These are phyloP conservation scores for Hippasteria phrygiana DNA, from an alignment of 53 echinoderm and acorn worm species.

Conservation along the genomic window DNA sequence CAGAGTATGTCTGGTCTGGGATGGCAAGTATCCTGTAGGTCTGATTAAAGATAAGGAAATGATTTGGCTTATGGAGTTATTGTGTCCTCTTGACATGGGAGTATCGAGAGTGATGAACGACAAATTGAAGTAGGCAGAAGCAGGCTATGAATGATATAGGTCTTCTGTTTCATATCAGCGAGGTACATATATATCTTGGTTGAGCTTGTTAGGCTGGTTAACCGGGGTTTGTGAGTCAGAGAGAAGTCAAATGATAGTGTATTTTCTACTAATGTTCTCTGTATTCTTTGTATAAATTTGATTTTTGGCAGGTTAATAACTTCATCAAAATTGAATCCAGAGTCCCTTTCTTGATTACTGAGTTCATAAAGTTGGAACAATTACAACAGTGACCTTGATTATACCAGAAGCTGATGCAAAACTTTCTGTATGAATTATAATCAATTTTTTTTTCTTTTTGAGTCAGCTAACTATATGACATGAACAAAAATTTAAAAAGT, in stretches of 20 bases:
- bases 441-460: too few relatives aligned
- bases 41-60: neutral
- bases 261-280: too few relatives aligned
- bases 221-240: neutral
- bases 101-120: conserved; percentile 29
- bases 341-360: too few relatives aligned
- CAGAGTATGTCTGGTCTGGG: conserved; percentile 8
- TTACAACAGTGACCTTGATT: too few relatives aligned
- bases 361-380: too few relatives aligned
- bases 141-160: neutral
- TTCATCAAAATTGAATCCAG: too few relatives aligned
- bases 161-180: neutral
- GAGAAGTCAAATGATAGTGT: neutral
- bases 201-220: neutral
- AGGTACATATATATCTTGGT: neutral
- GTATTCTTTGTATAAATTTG: too few relatives aligned
- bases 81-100: neutral
- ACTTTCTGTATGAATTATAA: too few relatives aligned
- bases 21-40: neutral
- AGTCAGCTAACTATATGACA: too few relatives aligned
- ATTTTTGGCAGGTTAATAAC: too few relatives aligned
- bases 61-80: neutral
- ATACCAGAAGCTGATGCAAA: too few relatives aligned
- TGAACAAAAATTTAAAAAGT: too few relatives aligned
- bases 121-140: conserved; percentile 8